Evolutionary conservation across 2,113 vertebrate genomes (phyloP), one percentile per base, ranked within the genome.

Genomic region (Cheilinus undulatus): DNA sequence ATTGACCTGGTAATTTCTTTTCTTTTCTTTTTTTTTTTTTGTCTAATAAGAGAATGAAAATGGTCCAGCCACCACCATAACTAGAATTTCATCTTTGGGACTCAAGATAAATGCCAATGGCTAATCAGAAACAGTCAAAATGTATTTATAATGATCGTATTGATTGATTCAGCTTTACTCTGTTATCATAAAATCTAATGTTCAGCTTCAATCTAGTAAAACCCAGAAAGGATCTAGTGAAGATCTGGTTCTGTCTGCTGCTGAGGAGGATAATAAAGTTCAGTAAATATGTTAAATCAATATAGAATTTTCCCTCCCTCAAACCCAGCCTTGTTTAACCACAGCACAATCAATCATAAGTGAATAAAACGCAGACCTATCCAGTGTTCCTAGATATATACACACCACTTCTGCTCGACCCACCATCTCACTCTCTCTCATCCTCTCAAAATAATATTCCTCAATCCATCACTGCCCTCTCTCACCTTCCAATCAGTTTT

Each of bases 381-480:
- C 26, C 26, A 23, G 50, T 28, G 38, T 43, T 14, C 42, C 43
- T 19, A 22, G 27, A 61, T 62, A 68, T 1, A 63, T 32, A 54
- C 46, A 53, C 61, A 36, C 32, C 32, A 22, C 40, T 34, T n/a
- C n/a, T n/a, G n/a, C 24, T 40, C n/a, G 11, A 45, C 27, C 22
- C 19, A 60, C 30, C 46, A 38, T 30, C 56, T 51, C 13, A 48
- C 45, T 50, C 28, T 62, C 68, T 30, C 26, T 54, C 38, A 67
- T 52, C 43, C 38, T 72, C 42, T 77, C n/a, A 60, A 30, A 48
- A 30, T 63, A 77, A 66, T 69, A 80, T 75, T 36, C 59, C 28
- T 59, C 54, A 19, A 76, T 89, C 73, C 74, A 78, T 86, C 80
- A 81, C 45, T 45, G n/a, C 48, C 57, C 42, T 40, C 43, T 54